Evolutionary conservation across 2,113 vertebrate species (phyloP), one percentile per base, ranked within the genome.

Genomic region (Serinus canaria): DNA sequence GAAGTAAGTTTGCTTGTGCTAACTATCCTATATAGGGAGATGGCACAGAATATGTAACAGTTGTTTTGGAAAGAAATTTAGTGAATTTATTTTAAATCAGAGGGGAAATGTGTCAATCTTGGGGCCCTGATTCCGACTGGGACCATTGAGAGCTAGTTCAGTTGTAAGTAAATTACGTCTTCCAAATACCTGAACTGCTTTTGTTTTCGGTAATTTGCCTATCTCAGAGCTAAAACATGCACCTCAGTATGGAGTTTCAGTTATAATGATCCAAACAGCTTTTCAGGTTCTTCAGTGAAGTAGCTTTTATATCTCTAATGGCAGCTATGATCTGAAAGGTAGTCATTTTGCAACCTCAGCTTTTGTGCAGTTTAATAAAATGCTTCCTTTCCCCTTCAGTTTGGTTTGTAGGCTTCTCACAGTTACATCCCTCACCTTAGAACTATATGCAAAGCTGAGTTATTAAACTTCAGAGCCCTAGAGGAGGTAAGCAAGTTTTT

Each of bases 351-450:
- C 62, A 87, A 24, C 35, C 19, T 88, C 66, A 84, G 66, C 23
- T 78, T 90, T 89, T 89, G 37, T 58, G 70, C 47, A 59, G 15
- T 90, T 87, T n/a, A 90, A 59, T 75, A 43, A 80, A 92, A 46
- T 5, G 15, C 25, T 66, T 41, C 7, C 15, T 41, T 46, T 60
- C 9, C 68, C n/a, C 20, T 15, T 80, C 39, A 10, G 12, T 69
- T 56, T 66, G 10, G 11, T 55, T 76, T 72, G 64, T n/a, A 59
- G 35, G 15, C 67, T 47, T 37, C 17, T 63, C 30, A 6, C 6
- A 37, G 20, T 55, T 52, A 68, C 66, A 47, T 87, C n/a, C 31
- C 11, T 5, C 41, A 49, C 56, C 79, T 92, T 58, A 62, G 59
- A 87, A 78, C 44, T 66, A 7, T 79, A 93, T 84, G 27, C 50